Conservation (phyloP, 2,113 vertebrate genomes). For the Scophthalmus maximus region DNA sequence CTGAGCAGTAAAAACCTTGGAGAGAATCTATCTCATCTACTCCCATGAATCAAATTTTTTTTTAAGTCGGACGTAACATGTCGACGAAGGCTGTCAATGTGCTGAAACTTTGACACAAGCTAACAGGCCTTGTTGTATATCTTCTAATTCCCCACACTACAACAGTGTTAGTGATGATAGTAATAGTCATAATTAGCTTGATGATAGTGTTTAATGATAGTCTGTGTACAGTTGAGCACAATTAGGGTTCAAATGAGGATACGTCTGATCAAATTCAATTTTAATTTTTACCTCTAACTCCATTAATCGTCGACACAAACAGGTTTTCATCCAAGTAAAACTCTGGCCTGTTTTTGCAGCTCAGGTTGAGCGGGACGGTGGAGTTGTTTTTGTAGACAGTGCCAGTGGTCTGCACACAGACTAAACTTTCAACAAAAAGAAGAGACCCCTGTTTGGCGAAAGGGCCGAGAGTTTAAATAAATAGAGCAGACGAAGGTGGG, state of each 20-base stretch:
- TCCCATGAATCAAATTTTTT: slow-evolving; percentile 1
- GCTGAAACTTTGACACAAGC: slow-evolving; percentile 4
- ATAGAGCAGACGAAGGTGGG: slow-evolving; percentile 41
- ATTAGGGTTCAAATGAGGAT: slow-evolving; percentile 33
- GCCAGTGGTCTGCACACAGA: slow-evolving; percentile 63
- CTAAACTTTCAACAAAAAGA: slow-evolving; percentile 68
- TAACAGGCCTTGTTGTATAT: too few relatives aligned
- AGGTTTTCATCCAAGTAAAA: slow-evolving; percentile 28
- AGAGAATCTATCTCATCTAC: background rate
- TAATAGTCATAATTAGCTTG: too few relatives aligned
- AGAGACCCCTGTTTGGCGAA: slow-evolving; percentile 57
- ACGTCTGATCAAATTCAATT: slow-evolving; percentile 18
- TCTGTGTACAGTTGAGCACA: background rate
- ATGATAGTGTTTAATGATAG: background rate
- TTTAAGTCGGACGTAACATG: background rate
- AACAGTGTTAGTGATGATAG: too few relatives aligned
- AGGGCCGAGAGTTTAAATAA: slow-evolving; percentile 68
- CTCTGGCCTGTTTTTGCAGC: slow-evolving; percentile 33
- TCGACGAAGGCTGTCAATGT: slow-evolving; percentile 19
- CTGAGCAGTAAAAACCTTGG: background rate
- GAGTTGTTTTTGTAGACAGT: slow-evolving; percentile 57
- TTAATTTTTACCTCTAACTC: slow-evolving; percentile 34
- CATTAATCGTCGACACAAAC: background rate
- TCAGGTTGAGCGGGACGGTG: background rate
- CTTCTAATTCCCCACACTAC: slow-evolving; percentile 18